Evolutionary conservation across 2,888 invertebrate genomes (phyloP).

Genomic region (Eustalomyia histrio): DNA sequence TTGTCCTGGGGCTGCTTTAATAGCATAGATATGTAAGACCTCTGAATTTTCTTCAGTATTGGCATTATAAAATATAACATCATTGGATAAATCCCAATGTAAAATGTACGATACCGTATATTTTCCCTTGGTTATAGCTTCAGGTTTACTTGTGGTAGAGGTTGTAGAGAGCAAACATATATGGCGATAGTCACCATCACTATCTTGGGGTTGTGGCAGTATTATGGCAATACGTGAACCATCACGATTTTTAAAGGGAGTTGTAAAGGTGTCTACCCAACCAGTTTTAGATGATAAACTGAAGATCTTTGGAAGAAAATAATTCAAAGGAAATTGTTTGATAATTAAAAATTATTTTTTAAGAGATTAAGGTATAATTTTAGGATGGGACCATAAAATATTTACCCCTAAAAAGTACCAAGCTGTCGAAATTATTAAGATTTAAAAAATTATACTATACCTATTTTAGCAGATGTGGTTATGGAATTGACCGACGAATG

Average conservation of each 20-base stretch:
- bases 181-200: slow-evolving; percentile 83
- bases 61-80: slow-evolving; percentile 90
- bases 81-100: slow-evolving; percentile 84
- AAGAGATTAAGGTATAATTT: neutral
- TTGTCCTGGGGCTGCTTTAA: slow-evolving; percentile 81
- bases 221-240: slow-evolving; percentile 87
- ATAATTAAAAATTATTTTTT: neutral
- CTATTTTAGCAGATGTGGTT: neutral
- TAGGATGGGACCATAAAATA: neutral
- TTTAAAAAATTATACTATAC: neutral
- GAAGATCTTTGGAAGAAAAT: slow-evolving; percentile 67
- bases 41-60: slow-evolving; percentile 88
- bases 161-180: slow-evolving; percentile 82
- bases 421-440: neutral
- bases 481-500: slow-evolving; percentile 51
- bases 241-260: slow-evolving; percentile 85
- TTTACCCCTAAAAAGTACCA: neutral
- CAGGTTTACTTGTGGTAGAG: slow-evolving; percentile 71
- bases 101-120: slow-evolving; percentile 87
- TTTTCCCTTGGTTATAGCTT: slow-evolving; percentile 83
- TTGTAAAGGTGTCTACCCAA: slow-evolving; percentile 89
- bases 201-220: slow-evolving; percentile 83
- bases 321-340: neutral
- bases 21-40: slow-evolving; percentile 89
- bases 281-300: slow-evolving; percentile 80